A percentile compares a stretch with the other conserved stretches of the same genome.
Evolutionary conservation across 2,888 invertebrate genomes (phyloP).

Genomic region (Pandemis cinnamomeana): DNA sequence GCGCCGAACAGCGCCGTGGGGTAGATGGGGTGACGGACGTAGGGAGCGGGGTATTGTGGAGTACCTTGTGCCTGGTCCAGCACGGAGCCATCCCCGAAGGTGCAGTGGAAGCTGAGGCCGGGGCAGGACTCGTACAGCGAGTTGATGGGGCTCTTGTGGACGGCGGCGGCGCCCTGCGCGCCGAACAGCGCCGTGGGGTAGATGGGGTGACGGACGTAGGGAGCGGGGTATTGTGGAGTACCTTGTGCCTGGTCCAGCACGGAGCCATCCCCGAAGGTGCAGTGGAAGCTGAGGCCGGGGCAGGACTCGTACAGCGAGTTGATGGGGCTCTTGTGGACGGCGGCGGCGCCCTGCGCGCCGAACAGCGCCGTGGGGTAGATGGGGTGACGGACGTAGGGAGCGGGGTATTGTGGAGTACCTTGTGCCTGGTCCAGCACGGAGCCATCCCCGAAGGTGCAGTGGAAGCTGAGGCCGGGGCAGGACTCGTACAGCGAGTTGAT

Average conservation of each 20-base stretch:
- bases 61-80: constrained; percentile 68
- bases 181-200: constrained; percentile 59
- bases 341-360: constrained; percentile 50
- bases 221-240: constrained; percentile 40
- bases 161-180: constrained; percentile 43
- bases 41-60: not conserved
- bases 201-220: not conserved
- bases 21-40: not conserved
- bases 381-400: not conserved
- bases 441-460: constrained; percentile 86
- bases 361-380: constrained; percentile 49
- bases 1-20: constrained; percentile 61
- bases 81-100: constrained; percentile 81
- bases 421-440: constrained; percentile 69
- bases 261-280: constrained; percentile 84
- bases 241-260: constrained; percentile 69
- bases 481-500: constrained; percentile 95
- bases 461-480: constrained; percentile 90
- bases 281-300: constrained; percentile 90
- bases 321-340: constrained; percentile 88
- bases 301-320: constrained; percentile 94
- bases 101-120: constrained; percentile 89
- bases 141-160: constrained; percentile 91
- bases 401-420: constrained; percentile 50
- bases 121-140: constrained; percentile 94